phyloP scores from a whole-genome alignment of 2,797 vertebrate genomes.

The Karalla daura region DNA sequence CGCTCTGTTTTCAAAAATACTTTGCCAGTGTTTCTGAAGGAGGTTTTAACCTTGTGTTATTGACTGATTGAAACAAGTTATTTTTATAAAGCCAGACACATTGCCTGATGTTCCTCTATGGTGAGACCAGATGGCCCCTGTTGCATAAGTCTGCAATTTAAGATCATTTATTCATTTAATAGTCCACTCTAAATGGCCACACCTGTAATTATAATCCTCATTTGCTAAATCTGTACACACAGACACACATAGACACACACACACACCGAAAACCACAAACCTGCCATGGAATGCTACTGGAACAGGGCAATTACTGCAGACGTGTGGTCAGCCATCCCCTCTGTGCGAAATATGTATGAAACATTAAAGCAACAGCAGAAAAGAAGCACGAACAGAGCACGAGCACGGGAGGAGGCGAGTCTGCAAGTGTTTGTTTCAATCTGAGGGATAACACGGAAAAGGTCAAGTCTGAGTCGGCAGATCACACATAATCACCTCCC shows the following conservation, averaged over 20 bases:
- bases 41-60: conserved; percentile 5
- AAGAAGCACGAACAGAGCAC: conserved; percentile 24
- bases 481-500: conserved; percentile 82
- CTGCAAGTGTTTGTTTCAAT: conserved; percentile 71
- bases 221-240: conserved; percentile 19
- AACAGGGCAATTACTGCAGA: conserved; percentile 47
- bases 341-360: conserved; percentile 43
- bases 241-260: background rate
- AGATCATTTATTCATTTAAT: conserved; percentile 48
- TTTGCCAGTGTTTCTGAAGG: background rate
- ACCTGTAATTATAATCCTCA: conserved; percentile 43
- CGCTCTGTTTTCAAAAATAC: background rate
- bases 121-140: conserved; percentile 34
- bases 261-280: conserved; percentile 34
- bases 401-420: conserved; percentile 43
- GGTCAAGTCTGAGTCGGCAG: conserved; percentile 85
- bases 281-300: conserved; percentile 31
- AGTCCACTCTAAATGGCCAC: conserved; percentile 25
- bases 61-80: conserved; percentile 10
- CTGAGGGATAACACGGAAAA: conserved; percentile 78
- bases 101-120: conserved; percentile 8
- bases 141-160: conserved; percentile 46
- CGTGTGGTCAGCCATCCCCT: conserved; percentile 39
- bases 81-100: background rate
- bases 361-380: conserved; percentile 50